phyloP scores from a whole-genome alignment of 30 jellyfish, hydroid and myxozoan genomes.

The Aurelia coerulea region DNA sequence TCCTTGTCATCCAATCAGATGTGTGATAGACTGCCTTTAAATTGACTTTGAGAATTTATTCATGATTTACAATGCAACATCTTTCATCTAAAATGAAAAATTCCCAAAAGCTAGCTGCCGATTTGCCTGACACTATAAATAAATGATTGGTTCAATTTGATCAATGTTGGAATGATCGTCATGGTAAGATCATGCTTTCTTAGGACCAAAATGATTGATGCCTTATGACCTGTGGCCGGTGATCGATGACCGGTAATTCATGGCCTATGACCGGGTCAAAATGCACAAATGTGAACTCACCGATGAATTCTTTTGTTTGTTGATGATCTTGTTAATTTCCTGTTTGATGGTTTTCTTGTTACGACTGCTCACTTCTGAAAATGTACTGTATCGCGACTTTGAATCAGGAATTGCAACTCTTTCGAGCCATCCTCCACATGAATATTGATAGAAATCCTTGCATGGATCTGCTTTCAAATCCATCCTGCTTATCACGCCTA shows the following conservation, averaged over 20 bases:
- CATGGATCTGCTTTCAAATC: constrained; percentile 83
- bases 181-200: no score
- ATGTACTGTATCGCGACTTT: constrained; percentile 71
- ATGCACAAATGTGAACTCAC: constrained; percentile 40
- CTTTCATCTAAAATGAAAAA: no score
- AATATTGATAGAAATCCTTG: constrained; percentile 87
- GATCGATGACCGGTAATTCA: no score
- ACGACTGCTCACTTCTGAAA: constrained; percentile 65
- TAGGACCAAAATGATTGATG: background rate
- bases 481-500: constrained; percentile 89
- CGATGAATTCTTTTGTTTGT: constrained; percentile 63
- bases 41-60: no score
- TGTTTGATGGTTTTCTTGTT: constrained; percentile 66
- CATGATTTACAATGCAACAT: no score
- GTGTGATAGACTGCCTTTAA: no score
- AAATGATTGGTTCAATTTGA: no score
- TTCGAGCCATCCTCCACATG: constrained; percentile 98
- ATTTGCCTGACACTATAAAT: no score
- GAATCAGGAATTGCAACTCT: constrained; percentile 95
- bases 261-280: no score
- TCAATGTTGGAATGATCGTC: no score
- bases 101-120: no score
- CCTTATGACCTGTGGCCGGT: background rate
- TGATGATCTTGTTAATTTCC: constrained; percentile 54
- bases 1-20: no score